Base-by-base conservation (phyloP, 2,888 invertebrate genomes). In the Trilocha varians region DNA sequence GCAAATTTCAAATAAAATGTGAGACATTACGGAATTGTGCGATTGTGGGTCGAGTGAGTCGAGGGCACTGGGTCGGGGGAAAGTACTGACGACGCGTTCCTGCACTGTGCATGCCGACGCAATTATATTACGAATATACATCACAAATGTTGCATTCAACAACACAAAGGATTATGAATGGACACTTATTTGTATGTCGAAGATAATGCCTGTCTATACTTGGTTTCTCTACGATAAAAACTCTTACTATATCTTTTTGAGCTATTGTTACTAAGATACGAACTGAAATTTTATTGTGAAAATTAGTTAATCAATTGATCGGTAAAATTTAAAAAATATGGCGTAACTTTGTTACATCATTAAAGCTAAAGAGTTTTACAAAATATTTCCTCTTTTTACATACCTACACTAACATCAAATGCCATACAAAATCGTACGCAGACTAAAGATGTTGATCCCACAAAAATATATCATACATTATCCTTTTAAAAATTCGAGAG, bases 11-110 rank as follows among this genome's bases (percentile, higher is more conserved):
- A 77, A 75, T 77, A 78, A 80, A 78, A 78, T 73, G 65, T 69
- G 65, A 72, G 67, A 74, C 75, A 78, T 77, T 77, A 74, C 69
- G 70, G 78, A 78, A 75, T 79, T 70, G 74, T 72, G 65, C 62
- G 69, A 69, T 76, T 75, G 82, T 78, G 74, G 78, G 82, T 78
- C 78, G 74, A 50, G 56, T 56, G 56, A 53, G 64, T 49, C 68
- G 78, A 80, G 84, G 83, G 76, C 82, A 84, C 78, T 84, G 73
- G 85, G 84, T 83, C 84, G 80, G 74, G 80, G 78, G 84, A 83
- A 85, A 84, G 84, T 79, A 79, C 71, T 74, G 70, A 71, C 66
- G 73, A 69, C 65, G 61, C 62, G 50, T 57, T 65, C 54, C 48
- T 63, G 73, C 67, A 61, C 65, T 63, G 67, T 71, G 78, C 70